Percentiles rank a stretch among this genome's conserved stretches.
These are phyloP conservation scores for Eudyptes chrysolophus DNA, from an alignment of 2,113 vertebrate genomes.

Conservation along the genomic window DNA sequence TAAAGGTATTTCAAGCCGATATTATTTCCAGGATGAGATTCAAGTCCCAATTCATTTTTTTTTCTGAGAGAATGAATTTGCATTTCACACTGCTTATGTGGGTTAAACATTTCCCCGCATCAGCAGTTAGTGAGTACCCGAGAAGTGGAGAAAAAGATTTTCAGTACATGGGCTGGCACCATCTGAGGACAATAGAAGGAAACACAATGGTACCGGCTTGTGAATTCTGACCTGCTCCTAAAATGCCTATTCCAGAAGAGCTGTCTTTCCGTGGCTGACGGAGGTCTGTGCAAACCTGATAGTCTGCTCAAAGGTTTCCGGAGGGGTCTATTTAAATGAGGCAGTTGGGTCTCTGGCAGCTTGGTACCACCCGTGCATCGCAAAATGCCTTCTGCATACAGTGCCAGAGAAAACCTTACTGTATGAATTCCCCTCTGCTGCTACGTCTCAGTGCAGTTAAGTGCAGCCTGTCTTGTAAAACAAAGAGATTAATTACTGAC, in stretches of 20 bases:
- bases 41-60: background rate
- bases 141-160: background rate
- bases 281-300: background rate
- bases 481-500: background rate
- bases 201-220: background rate
- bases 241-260: background rate
- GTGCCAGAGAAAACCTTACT: background rate
- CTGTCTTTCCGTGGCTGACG: background rate
- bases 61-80: background rate
- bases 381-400: background rate
- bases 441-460: background rate
- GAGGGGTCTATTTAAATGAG: background rate
- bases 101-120: background rate
- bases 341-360: background rate
- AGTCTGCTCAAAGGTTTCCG: background rate
- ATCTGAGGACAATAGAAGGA: background rate
- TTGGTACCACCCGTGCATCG: background rate
- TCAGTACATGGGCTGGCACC: background rate
- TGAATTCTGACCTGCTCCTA: background rate
- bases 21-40: background rate
- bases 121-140: background rate
- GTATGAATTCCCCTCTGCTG: background rate
- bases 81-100: background rate
- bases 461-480: background rate
- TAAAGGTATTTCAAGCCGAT: background rate